Evolutionary conservation across 1,140 invertebrate species (phyloP), one percentile per base, ranked within the genome.

Genomic region (Hyles vespertilio): DNA sequence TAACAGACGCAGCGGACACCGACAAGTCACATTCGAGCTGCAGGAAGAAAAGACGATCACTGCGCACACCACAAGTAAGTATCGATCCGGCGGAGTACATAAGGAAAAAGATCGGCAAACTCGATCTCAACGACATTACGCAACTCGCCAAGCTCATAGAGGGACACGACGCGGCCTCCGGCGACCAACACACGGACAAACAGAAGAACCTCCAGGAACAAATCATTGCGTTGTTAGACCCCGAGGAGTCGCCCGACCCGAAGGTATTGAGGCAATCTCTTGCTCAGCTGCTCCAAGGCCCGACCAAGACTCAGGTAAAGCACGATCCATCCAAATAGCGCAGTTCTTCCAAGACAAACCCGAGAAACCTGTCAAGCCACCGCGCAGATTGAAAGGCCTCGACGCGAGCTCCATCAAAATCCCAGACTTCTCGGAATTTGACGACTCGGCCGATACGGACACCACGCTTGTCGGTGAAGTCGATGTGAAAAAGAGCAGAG

Each of bases 21-120:
- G 83, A 87, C 46, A 84, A 82, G 67, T 81, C 81, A 3, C 76
- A 82, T 59, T 84, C 77, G 58, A 84, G 77, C 68, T 72, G 72
- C 61, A 77, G 67, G 61, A 79, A 74, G 67, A 86, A 84, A 63
- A 76, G 83, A 4, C 81, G 83, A 56, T 68, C 70, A 33, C 44
- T 74, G 9, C 72, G 80, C 33, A 63, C 79, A 3, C 71, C 72
- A 59, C 84, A 87, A 78, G 85, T 88, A 88, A 88, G 85, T 88
- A 88, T 66, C 56, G 81, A 84, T 60, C 66, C 81, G 10, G 77
- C 77, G 8, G 85, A 88, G 51, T 79, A 81, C 51, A 76, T 86
- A 51, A 75, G 81, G 46, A 79, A 78, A 69, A 77, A 81, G 61
- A 83, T 88, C 65, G 81, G 78, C 22, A 81, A 80, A 64, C 70